Base-by-base conservation (phyloP, 2,113 vertebrate species). In the Oryzias celebensis region DNA sequence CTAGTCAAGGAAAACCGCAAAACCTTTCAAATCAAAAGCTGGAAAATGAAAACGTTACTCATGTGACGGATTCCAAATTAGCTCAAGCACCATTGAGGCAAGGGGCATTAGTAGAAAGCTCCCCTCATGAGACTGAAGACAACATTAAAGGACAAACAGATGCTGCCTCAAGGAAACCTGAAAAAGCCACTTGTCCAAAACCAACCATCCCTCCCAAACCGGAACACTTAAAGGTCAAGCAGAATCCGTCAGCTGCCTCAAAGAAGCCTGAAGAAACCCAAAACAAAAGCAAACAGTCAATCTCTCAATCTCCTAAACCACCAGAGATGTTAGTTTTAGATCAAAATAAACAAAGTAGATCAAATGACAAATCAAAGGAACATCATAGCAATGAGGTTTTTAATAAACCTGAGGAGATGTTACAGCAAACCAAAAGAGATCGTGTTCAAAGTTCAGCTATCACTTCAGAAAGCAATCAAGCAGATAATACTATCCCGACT, bases 181-280 rank as follows among this genome's bases (percentile, higher is more conserved):
- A 74, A 75, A 91, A 76, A 20, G 80, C 65, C 31, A 18, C 36
- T 63, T 69, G 79, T 58, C 56, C 75, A 48, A 93, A 91, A 69
- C 90, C 92, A 54, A 64, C 68, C 26, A 81, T 92, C 61, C 89
- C 77, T 46, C 89, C 88, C 24, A 93, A 93, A 81, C 90, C 91
- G 46, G 83, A 87, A 58, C 84, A 87, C 79, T 64, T 92, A 44
- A 89, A 82, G 24, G 18, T 22, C 0, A 78, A 82, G 65, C 83
- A 89, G 28, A 43, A 74, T 20, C 84, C 86, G 14, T 88, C 90
- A 72, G 88, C 87, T 22, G 91, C 91, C 69, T 88, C 87, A 47
- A 88, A 90, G 13, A 7, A 71, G 87, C 31, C 82, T 90, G 14
- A 62, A 78, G 36, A 3, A 60, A 62, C 52, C 4, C 31, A 60